These are phyloP conservation scores for Microcebus griseorufus DNA, from an alignment of 2,113 vertebrate species.

Conservation along the genomic window DNA sequence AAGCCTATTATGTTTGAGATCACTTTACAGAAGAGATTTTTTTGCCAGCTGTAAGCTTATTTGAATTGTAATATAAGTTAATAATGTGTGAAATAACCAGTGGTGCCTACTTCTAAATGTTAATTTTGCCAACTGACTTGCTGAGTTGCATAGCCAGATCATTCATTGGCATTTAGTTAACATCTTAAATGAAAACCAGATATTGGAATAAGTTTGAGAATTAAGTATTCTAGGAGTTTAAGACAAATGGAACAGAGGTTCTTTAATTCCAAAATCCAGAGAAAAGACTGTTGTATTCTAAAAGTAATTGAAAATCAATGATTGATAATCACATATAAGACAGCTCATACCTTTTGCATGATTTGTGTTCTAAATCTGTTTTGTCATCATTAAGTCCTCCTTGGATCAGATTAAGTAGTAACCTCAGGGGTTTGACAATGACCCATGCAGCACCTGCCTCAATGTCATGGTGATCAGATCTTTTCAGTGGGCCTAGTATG, in stretches of 20 bases:
- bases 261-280: conserved; percentile 17
- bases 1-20: conserved; percentile 92
- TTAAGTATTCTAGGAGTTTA: conserved; percentile 15
- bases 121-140: conserved; percentile 86
- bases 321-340: background rate
- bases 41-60: conserved; percentile 90
- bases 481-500: background rate
- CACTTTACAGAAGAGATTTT: conserved; percentile 89
- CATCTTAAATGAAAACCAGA: conserved; percentile 28
- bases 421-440: background rate
- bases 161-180: conserved; percentile 72
- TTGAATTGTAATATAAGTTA: conserved; percentile 92
- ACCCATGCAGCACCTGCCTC: background rate
- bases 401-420: background rate
- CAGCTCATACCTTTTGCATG: background rate
- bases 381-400: background rate
- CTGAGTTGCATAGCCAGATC: conserved; percentile 73
- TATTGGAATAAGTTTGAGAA: conserved; percentile 46
- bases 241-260: background rate
- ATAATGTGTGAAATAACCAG: conserved; percentile 91
- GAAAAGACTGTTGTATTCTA: background rate
- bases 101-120: conserved; percentile 87
- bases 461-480: background rate
- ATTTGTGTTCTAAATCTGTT: background rate
- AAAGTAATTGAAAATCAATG: background rate